A percentile compares a stretch with the other conserved stretches of the same genome.
These are phyloP conservation scores for Ypsolopha scabrella DNA, from an alignment of 2,888 invertebrate genomes.

Conservation along the genomic window DNA sequence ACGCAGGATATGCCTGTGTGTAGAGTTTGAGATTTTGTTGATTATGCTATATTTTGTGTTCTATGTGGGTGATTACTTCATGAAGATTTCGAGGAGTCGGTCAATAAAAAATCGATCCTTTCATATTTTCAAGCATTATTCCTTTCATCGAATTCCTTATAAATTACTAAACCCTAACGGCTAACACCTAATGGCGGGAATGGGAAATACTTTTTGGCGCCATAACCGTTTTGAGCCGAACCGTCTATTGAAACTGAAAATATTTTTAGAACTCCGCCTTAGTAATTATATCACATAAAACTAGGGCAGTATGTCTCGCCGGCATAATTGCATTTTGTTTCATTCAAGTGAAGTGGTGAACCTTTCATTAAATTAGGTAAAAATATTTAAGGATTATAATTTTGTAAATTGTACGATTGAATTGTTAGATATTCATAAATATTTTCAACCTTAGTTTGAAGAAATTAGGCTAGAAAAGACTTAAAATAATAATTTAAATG, in stretches of 20 bases:
- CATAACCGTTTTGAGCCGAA: not conserved
- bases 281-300: slow-evolving; percentile 35
- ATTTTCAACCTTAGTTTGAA: not conserved
- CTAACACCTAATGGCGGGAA: not conserved
- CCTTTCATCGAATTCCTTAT: too few species aligned
- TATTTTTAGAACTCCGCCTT: slow-evolving; percentile 29
- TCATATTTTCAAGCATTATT: too few species aligned
- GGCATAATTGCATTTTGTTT: not conserved
- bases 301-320: not conserved
- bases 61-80: too few species aligned
- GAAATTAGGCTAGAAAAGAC: not conserved
- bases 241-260: slow-evolving; percentile 10
- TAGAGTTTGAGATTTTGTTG: too few species aligned
- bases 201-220: not conserved
- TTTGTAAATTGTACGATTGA: too few species aligned
- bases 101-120: too few species aligned
- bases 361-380: not conserved
- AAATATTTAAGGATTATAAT: not conserved
- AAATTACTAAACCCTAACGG: too few species aligned
- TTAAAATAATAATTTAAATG: slow-evolving; percentile 2
- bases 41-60: too few species aligned
- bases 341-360: too few species aligned
- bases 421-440: not conserved
- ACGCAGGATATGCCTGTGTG: too few species aligned
- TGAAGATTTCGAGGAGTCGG: too few species aligned